Base-by-base conservation (phyloP, 2,797 vertebrate genomes). In the Emydoidea blandingii region DNA sequence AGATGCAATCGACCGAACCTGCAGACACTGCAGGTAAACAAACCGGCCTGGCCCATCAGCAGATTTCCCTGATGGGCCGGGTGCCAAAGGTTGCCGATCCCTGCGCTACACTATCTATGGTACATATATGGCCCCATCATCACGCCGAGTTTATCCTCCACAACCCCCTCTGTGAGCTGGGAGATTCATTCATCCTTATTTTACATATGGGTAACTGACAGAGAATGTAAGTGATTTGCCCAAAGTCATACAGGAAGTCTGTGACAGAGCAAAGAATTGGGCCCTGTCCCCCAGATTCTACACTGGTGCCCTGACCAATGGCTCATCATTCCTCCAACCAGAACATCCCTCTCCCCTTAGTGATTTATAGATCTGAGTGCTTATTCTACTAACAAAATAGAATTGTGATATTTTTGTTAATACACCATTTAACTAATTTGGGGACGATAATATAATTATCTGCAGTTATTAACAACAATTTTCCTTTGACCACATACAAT, bases 401-500 rank as follows among this genome's bases (percentile, higher is more conserved):
- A 91, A 44, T 84, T 34, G 80, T 86, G 34, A 68, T 91, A 92
- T 86, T 93, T 72, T 41, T 72, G 8, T 62, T 62, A 31, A 34
- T 34, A 62, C 59, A 34, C 31, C 31, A 19, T 41, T 41, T 72
- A 25, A 41, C 18, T 72, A 72, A 72, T 72, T 41, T 41, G 5
- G 19, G 9, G 37, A 12, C 3, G 10, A 72, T 72, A 11, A 41
- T 41, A 41, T 72, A 12, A 37, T 72, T 41, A 62, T 21, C 34
- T 68, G n/a, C n/a, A 10, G 9, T 21, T 72, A 41, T 41, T 41
- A 23, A 41, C 88, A 93, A 92, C 47, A 83, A n/a, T 86, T 47
- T 47, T 91, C 88, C 34, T 96, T 87, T 87, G 41, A 95, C 88
- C 54, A 31, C 76, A 91, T 95, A 90, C 85, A 93, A 41, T 59